phyloP scores from a whole-genome alignment of 2,888 invertebrate genomes.

The Cephalotes varians region DNA sequence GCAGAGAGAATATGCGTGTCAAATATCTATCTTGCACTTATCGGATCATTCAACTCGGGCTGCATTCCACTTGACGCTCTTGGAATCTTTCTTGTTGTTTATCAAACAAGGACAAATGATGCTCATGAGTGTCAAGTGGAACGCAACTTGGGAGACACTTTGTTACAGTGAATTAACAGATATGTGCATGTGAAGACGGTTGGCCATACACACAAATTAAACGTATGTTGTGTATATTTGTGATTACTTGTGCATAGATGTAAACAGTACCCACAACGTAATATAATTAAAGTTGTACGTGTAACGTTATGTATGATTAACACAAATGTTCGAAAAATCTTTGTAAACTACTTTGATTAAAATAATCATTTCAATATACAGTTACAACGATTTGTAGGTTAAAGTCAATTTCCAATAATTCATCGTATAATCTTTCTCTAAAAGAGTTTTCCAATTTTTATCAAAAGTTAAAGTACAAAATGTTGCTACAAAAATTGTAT shows the following conservation, averaged over 20 bases:
- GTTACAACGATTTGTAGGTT: neutral
- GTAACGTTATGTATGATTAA: neutral
- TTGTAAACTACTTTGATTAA: neutral
- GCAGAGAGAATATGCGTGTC: neutral
- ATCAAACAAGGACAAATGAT: too few species aligned
- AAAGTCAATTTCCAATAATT: neutral
- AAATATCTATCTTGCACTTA: neutral
- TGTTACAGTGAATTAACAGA: too few species aligned
- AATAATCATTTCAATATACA: neutral
- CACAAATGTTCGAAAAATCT: neutral
- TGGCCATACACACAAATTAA: neutral
- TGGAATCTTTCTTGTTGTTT: too few species aligned
- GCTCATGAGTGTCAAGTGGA: too few species aligned
- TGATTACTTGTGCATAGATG: neutral
- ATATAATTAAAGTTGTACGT: neutral
- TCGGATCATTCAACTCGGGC: neutral
- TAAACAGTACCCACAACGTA: neutral
- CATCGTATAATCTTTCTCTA: neutral
- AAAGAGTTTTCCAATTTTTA: neutral
- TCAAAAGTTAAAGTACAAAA: neutral
- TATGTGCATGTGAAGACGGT: neutral
- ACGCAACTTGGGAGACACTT: too few species aligned
- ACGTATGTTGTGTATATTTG: neutral
- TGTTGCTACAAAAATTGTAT: slow-evolving; percentile 38
- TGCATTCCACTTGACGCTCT: too few species aligned